These are phyloP conservation scores for Avahi laniger DNA, from an alignment of 2,797 vertebrate species.

Conservation along the genomic window DNA sequence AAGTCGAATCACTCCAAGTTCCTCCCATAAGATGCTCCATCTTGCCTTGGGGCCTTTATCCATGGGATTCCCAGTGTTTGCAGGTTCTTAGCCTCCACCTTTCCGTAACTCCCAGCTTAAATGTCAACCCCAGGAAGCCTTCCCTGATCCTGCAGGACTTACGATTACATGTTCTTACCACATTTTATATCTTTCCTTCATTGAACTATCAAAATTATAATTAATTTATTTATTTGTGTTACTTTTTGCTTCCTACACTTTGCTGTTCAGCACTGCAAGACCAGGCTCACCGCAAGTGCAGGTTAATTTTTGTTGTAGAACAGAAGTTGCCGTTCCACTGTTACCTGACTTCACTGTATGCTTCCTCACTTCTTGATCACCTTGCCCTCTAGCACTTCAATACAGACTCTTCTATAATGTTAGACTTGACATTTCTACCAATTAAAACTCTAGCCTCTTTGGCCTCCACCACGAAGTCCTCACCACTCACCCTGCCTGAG, in stretches of 20 bases:
- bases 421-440: neutral
- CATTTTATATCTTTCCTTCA: neutral
- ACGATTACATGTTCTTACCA: neutral
- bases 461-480: neutral
- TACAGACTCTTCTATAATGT: neutral
- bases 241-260: neutral
- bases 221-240: neutral
- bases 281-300: neutral
- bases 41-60: neutral
- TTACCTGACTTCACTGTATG: neutral
- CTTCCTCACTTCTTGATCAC: neutral
- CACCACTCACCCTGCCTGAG: fast-evolving
- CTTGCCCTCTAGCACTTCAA: neutral
- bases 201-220: neutral
- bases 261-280: neutral
- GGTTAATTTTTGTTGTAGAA: neutral
- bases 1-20: neutral
- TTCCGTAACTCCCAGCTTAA: fast-evolving
- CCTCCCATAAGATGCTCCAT: neutral
- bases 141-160: neutral
- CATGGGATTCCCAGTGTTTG: too few species aligned
- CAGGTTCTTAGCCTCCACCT: neutral
- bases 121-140: neutral
- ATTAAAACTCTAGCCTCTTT: neutral
- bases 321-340: too few species aligned